Conservation (phyloP, 2,797 vertebrate genomes). For the Morus bassanus region DNA sequence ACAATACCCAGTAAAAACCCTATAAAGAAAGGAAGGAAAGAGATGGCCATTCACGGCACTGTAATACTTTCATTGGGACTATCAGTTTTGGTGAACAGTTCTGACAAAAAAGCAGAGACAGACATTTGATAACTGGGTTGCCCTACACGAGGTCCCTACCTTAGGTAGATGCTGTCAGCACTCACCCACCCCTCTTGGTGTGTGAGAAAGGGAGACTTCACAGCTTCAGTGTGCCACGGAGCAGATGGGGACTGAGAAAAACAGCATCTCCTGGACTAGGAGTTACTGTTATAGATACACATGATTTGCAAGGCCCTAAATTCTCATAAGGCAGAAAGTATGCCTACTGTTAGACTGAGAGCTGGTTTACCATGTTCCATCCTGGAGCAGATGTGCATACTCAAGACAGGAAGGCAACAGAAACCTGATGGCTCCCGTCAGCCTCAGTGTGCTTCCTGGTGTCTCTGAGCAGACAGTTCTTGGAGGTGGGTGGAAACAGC, state of each 20-base stretch:
- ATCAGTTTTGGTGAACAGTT: not conserved
- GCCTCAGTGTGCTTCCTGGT: not conserved
- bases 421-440: not conserved
- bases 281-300: not conserved
- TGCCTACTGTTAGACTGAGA: not conserved
- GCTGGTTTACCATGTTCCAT: not conserved
- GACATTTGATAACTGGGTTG: not conserved
- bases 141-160: not conserved
- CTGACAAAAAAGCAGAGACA: not conserved
- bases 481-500: not conserved
- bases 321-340: not conserved
- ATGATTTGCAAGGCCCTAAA: not conserved
- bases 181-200: not conserved
- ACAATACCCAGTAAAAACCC: not conserved
- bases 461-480: not conserved
- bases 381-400: not conserved
- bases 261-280: not conserved
- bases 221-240: not conserved
- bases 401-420: not conserved
- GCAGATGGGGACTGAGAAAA: not conserved
- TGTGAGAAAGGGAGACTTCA: not conserved
- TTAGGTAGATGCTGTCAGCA: not conserved
- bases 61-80: not conserved
- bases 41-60: not conserved
- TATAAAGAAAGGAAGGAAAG: not conserved